phyloP scores from a whole-genome alignment of 2,797 vertebrate genomes.

The Clarias platycephalus region DNA sequence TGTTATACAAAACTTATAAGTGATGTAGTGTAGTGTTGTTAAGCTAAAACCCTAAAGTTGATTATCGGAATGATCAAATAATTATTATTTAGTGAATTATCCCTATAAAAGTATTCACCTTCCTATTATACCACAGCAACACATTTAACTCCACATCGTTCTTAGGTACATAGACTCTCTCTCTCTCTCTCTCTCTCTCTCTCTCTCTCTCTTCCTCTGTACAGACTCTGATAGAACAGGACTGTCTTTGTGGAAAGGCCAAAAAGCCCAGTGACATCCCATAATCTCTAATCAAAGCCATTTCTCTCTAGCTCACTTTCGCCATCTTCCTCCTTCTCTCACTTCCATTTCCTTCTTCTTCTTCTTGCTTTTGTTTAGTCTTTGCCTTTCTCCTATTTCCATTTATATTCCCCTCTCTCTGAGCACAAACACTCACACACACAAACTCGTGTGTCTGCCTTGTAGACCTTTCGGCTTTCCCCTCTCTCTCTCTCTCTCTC shows the following conservation, averaged over 20 bases:
- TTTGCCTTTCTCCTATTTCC: neutral
- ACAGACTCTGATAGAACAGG: constrained; percentile 66
- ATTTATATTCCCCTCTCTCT: constrained; percentile 39
- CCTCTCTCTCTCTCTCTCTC: neutral
- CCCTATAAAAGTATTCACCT: neutral
- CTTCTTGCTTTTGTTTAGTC: constrained; percentile 28
- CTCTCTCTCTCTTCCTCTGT: constrained; percentile 33
- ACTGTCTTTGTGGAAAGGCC: constrained; percentile 65
- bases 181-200: constrained; percentile 32
- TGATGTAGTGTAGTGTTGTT: neutral
- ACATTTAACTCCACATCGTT: neutral
- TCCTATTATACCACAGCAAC: neutral
- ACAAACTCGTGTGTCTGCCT: neutral
- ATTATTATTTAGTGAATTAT: neutral
- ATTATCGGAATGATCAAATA: neutral
- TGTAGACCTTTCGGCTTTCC: constrained; percentile 2
- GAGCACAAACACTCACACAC: neutral
- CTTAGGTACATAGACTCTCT: constrained; percentile 1
- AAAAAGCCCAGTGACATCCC: constrained; percentile 62
- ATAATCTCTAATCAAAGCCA: constrained; percentile 68
- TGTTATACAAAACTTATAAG: neutral
- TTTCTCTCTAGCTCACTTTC: constrained; percentile 44
- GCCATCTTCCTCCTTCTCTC: constrained; percentile 47
- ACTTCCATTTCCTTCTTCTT: constrained; percentile 50
- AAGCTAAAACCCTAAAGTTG: neutral